phyloP scores from a whole-genome alignment of 2,113 vertebrate genomes.

The Penelope pileata region DNA sequence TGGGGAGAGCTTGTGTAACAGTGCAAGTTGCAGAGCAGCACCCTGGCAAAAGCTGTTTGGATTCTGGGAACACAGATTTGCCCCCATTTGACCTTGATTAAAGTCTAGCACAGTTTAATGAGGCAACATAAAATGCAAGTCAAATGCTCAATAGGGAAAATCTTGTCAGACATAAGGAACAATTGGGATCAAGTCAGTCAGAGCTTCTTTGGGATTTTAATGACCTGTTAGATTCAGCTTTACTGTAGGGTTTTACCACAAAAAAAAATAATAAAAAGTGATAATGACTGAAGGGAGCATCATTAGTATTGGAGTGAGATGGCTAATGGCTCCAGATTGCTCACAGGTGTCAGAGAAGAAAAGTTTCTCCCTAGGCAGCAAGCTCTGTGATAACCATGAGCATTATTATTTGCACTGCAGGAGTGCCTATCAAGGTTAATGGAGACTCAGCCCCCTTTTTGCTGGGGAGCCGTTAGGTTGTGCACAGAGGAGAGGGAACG shows the following conservation, averaged over 20 bases:
- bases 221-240: constrained; percentile 60
- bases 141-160: constrained; percentile 53
- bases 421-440: constrained; percentile 44
- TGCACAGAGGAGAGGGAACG: background rate
- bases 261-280: background rate
- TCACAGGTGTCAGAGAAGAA: constrained; percentile 50
- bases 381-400: constrained; percentile 20
- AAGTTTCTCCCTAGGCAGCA: constrained; percentile 28
- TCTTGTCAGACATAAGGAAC: constrained; percentile 60
- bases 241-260: constrained; percentile 26
- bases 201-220: constrained; percentile 57
- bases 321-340: constrained; percentile 54
- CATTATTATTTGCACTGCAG: constrained; percentile 17
- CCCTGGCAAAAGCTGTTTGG: constrained; percentile 19
- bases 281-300: constrained; percentile 67
- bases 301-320: constrained; percentile 51
- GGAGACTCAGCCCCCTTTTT: background rate
- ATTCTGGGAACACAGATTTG: constrained; percentile 24
- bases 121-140: constrained; percentile 60
- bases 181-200: constrained; percentile 58
- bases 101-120: constrained; percentile 60
- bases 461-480: accelerated
- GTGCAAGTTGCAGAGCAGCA: background rate
- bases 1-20: background rate
- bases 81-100: constrained; percentile 67